Conservation (phyloP, 2,113 vertebrate genomes). For the Hystrix cristata region DNA sequence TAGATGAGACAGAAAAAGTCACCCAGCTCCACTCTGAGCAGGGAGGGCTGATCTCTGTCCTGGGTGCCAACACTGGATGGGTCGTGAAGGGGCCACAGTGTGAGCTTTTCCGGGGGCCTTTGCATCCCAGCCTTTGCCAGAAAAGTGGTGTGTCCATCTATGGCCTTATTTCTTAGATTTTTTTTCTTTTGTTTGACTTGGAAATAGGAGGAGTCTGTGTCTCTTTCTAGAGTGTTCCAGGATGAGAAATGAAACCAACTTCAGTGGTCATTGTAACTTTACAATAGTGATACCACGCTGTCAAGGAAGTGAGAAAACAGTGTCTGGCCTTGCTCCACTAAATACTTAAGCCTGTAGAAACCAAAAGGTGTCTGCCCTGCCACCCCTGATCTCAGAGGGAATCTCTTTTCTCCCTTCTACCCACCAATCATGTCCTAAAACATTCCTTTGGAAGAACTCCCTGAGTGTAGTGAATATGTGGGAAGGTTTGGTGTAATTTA, state of each 20-base stretch:
- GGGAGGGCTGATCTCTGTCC: not conserved
- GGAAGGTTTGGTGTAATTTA: not conserved
- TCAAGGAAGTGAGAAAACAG: not conserved
- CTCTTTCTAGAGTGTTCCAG: not conserved
- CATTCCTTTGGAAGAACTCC: not conserved
- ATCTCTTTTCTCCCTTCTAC: not conserved
- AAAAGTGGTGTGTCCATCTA: not conserved
- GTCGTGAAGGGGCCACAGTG: no score
- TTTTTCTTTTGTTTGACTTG: constrained; percentile 27
- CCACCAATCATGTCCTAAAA: not conserved
- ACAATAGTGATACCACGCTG: not conserved
- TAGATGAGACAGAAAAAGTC: not conserved
- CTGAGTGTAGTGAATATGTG: not conserved
- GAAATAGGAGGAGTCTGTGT: not conserved
- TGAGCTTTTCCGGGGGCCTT: not conserved
- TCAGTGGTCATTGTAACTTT: constrained; percentile 10
- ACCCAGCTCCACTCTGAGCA: not conserved
- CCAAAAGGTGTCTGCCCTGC: constrained; percentile 23
- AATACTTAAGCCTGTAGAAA: constrained; percentile 37
- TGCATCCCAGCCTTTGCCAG: not conserved
- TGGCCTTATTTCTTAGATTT: not conserved
- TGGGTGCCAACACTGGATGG: not conserved
- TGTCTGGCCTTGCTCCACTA: constrained; percentile 54
- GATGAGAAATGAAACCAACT: not conserved
- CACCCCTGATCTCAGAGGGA: not conserved